These are phyloP conservation scores for Nipponia nippon DNA, from an alignment of 2,113 vertebrate genomes.

Conservation along the genomic window DNA sequence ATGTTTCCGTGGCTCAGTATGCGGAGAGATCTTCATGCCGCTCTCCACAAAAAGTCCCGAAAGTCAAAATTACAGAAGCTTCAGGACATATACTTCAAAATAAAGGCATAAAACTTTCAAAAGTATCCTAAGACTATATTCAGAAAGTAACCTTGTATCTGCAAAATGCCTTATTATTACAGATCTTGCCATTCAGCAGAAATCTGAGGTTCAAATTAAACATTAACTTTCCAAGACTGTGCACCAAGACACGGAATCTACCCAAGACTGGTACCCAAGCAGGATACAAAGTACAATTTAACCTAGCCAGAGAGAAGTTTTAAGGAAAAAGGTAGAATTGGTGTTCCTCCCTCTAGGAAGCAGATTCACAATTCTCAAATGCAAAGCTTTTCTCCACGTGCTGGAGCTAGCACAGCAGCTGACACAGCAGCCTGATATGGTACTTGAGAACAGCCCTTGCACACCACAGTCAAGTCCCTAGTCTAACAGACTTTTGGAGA, in stretches of 20 bases:
- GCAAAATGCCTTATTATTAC: neutral
- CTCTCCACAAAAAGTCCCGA: neutral
- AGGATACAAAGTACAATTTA: neutral
- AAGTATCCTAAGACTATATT: neutral
- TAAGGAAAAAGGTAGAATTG: accelerated
- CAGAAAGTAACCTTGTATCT: neutral
- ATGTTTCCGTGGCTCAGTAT: accelerated
- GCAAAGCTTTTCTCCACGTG: neutral
- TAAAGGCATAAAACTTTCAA: neutral
- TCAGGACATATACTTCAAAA: neutral
- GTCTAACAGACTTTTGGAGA: neutral
- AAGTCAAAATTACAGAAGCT: neutral
- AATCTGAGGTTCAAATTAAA: neutral
- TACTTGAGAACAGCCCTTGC: neutral
- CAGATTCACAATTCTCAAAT: neutral
- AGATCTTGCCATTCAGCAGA: neutral
- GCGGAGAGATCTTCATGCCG: neutral
- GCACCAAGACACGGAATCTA: neutral
- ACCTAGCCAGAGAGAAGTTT: neutral
- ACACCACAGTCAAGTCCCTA: neutral
- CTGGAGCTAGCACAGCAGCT: neutral
- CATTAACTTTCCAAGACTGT: neutral
- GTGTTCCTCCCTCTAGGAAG: neutral
- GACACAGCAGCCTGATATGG: neutral
- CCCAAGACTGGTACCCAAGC: neutral